Base-by-base conservation (phyloP, 2,113 vertebrate genomes). In the Axis porcinus region DNA sequence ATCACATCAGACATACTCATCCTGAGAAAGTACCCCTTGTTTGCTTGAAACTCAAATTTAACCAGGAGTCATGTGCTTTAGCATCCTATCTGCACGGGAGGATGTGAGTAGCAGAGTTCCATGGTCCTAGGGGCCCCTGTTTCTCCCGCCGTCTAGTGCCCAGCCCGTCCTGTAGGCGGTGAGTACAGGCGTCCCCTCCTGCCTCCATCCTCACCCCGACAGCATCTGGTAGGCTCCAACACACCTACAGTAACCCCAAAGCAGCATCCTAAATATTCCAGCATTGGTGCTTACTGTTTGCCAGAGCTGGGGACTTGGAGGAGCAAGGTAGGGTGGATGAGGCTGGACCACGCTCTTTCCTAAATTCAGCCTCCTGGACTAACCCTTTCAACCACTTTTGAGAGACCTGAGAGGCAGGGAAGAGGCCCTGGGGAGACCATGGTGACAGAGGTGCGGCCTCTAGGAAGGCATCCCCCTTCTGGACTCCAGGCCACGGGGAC, bases 11-110 rank as follows among this genome's bases (percentile, higher is more conserved):
- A 43, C 23, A 25, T 4, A 3, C 36, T 25, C 70, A 27, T 40
- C 23, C 70, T 27, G 36, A 43, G 12, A 7, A 76, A 7, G 11
- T 14, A 13, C 43, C 70, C 36, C 70, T 43, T 43, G 70, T 27
- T 25, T 70, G 67, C n/a, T 27, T 43, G 70, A 43, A 27, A 43
- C 36, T 76, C 70, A 43, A 14, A 43, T 27, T 40, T 43, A 14
- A 76, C 36, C 0, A 0, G 6, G 36, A 5, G 12, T 76, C 6
- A 0, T 14, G 23, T 12, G 36, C 13, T 76, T 76, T 43, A 43
- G 36, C 70, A 43, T 13, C 36, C 70, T 43, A 6, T 27, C 2
- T 43, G 23, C 36, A 27, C 0, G 3, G 70, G 40, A 14, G 21
- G 23, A 3, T 40, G n/a, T 70, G 19, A 36, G 19, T 23, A 27